Percentiles rank a stretch among this genome's conserved stretches.
Conservation (phyloP, 2,888 invertebrate genomes). For the Horisme vitalbata region DNA sequence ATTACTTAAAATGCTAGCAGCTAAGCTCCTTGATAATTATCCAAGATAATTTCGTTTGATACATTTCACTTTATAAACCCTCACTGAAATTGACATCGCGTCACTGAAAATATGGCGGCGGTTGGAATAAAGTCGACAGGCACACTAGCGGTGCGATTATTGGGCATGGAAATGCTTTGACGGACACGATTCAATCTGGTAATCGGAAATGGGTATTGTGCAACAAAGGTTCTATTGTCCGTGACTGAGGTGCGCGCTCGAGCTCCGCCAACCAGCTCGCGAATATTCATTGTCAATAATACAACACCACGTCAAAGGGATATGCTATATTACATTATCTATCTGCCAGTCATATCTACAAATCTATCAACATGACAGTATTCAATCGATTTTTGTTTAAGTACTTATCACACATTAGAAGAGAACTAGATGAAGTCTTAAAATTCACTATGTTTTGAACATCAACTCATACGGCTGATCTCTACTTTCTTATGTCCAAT, state of each 20-base stretch:
- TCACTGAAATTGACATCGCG: not conserved
- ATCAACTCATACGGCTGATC: too few relatives aligned
- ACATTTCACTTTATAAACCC: conserved; percentile 1
- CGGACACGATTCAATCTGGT: conserved; percentile 78
- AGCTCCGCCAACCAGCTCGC: conserved; percentile 40
- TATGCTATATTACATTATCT: not conserved
- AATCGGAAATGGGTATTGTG: conserved; percentile 81
- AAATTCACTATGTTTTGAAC: too few relatives aligned
- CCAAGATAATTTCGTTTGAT: not conserved
- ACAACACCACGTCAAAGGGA: conserved; percentile 24
- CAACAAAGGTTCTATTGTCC: conserved; percentile 77
- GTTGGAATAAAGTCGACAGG: conserved; percentile 17
- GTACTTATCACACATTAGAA: too few relatives aligned
- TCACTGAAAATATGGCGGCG: conserved; percentile 21
- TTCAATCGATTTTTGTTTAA: too few relatives aligned
- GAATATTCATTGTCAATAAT: conserved; percentile 60
- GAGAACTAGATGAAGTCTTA: too few relatives aligned
- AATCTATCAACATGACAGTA: not conserved
- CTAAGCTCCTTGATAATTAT: too few relatives aligned
- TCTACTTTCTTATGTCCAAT: too few relatives aligned
- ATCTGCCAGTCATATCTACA: not conserved
- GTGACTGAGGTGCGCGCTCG: conserved; percentile 38
- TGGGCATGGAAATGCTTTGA: conserved; percentile 64
- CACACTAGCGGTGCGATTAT: conserved; percentile 51
- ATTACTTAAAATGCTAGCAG: too few relatives aligned